A percentile compares a stretch with the other conserved stretches of the same genome.
Conservation (phyloP, 2,797 vertebrate species). For the Corythornis leucogaster region DNA sequence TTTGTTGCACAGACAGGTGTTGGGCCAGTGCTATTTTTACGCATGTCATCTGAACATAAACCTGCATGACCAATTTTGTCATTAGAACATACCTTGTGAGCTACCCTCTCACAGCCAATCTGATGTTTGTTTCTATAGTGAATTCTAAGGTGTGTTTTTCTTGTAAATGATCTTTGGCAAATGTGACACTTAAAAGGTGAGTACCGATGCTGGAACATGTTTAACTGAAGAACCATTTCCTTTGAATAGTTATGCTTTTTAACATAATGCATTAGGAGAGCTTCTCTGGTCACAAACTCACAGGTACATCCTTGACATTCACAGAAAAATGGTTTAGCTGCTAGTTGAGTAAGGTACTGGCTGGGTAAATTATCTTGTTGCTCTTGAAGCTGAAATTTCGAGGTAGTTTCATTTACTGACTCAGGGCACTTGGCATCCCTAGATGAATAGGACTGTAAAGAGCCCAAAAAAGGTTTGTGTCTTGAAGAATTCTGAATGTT, state of each 20-base stretch:
- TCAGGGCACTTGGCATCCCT: conserved; percentile 80
- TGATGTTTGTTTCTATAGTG: conserved; percentile 91
- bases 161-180: conserved; percentile 90
- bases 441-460: conserved; percentile 77
- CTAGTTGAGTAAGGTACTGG: conserved; percentile 80
- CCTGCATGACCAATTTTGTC: conserved; percentile 72
- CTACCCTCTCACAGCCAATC: conserved; percentile 78
- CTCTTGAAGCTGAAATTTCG: conserved; percentile 78
- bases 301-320: conserved; percentile 87
- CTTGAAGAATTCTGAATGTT: conserved; percentile 69
- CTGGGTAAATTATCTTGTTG: conserved; percentile 76
- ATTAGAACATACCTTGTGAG: conserved; percentile 79
- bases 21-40: conserved; percentile 47
- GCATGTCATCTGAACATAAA: conserved; percentile 61
- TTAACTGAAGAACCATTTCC: conserved; percentile 87
- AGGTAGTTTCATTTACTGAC: conserved; percentile 70
- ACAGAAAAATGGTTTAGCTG: conserved; percentile 91
- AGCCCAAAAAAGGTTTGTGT: conserved; percentile 74
- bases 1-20: neutral
- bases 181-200: conserved; percentile 94
- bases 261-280: conserved; percentile 91
- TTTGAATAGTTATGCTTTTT: conserved; percentile 87
- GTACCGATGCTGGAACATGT: conserved; percentile 87
- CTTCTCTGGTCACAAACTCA: conserved; percentile 89
- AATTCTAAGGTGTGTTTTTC: conserved; percentile 87